Evolutionary conservation across 64 coral and sea anemone species (phyloP), one percentile per base, ranked within the genome.

Genomic region (Actinia equina): DNA sequence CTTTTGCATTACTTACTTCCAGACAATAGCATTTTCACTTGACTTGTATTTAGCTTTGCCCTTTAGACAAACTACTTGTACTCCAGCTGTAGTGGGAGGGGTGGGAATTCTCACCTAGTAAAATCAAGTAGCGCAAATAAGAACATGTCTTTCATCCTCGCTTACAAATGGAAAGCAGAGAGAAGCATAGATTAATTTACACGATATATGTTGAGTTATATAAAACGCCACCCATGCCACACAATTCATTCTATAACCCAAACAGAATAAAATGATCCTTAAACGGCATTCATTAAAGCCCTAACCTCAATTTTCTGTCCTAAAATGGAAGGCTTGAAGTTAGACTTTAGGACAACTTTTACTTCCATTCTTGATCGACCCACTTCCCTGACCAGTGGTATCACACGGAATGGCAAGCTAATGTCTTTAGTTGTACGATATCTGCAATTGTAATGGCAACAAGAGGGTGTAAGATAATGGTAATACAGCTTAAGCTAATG

Each of bases 11-110:
- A 99, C 97, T 93, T 95, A 99, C 97, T 99, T 99, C 97, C 97
- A 99, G 11, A 99, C 91, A 86, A 99, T 99, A 15, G 97, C 97
- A 91, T 99, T 99, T 18, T 99, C 97, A 88, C 97, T 99, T 10
- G 97, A 94, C 62, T 99, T 99, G 88, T 95, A 99, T 67, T 99
- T 99, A 17, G 97, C 97, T 85, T 99, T 99, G 52, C 97, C 97
- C 86, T 99, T 99, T 86, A 99, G 86, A 84, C 97, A 99, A 30
- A 95, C 88, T 43, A 99, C 97, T 64, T 99, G 97, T 25, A 99
- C 97, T 59, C 97, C 97, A 20, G 97, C 97, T 20, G 97, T 99
- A 13, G 97, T 99, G 3, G 97, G 97, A 55, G 97, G 97, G 10
- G 97, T 99, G 26, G 97, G 97, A 86, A 99, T 99, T 37, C 94